Conservation (phyloP, 2,888 invertebrate genomes). For the Philaethria dido region DNA sequence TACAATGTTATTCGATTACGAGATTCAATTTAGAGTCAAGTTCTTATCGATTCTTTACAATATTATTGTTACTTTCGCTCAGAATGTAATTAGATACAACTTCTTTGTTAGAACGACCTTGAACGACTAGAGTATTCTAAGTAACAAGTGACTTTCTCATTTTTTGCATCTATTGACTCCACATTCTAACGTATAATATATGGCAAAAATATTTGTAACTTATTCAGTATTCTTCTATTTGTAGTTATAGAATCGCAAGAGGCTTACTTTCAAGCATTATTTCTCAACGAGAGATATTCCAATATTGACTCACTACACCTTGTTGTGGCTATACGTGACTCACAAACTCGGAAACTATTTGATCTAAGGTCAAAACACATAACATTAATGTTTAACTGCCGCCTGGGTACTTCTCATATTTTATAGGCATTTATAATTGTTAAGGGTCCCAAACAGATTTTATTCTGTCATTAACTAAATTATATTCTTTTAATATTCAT, state of each 20-base stretch:
- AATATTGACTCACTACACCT: conserved; percentile 18
- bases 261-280: not conserved
- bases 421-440: conserved; percentile 29
- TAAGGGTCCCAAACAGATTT: conserved; percentile 12
- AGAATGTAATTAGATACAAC: conserved; percentile 2
- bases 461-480: not conserved
- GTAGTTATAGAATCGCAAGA: not conserved
- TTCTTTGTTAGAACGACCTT: conserved; percentile 18
- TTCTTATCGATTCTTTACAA: not conserved
- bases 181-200: not conserved
- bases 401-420: conserved; percentile 27
- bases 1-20: not conserved
- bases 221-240: not conserved
- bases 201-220: not conserved
- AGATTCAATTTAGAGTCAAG: not conserved
- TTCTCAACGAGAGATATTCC: conserved; percentile 17
- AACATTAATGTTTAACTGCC: conserved; percentile 60
- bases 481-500: not conserved
- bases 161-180: not conserved
- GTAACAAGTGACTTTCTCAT: conserved; percentile 8
- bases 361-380: conserved; percentile 60
- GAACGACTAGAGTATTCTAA: conserved; percentile 7
- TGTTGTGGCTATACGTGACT: conserved; percentile 50
- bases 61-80: conserved; percentile 33
- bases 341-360: conserved; percentile 63